Base-by-base conservation (phyloP, 2,888 invertebrate species). In the Mythimna impura region DNA sequence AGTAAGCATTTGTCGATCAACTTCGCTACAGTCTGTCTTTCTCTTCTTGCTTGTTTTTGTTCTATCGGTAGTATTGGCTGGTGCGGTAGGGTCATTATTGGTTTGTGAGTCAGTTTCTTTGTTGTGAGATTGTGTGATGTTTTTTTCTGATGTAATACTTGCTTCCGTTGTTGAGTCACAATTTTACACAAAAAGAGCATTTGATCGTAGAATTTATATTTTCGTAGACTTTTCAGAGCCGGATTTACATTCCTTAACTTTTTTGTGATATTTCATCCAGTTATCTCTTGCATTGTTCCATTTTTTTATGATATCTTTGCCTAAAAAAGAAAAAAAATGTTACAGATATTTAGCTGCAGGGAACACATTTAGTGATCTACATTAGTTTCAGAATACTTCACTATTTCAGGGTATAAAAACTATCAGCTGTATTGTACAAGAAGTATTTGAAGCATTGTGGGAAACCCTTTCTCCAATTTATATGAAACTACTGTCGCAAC, bases 251-350 rank as follows among this genome's bases (percentile, higher is more conserved):
- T 83, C 80, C 52, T 81, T 80, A 77, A 85, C 69, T 80, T 85
- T 83, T 85, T 86, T 85, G 82, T 84, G 66, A 81, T 80, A 86
- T 86, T 84, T 85, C 82, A 84, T 86, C 86, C 86, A 85, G 80
- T 75, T 81, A 83, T 83, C 82, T 85, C 81, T 83, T 72, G 76
- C 75, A 81, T 84, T 85, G 71, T 76, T 84, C 82, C 83, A 72
- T 62, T 75, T 78, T 68, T 72, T 78, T 30, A 74, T 74, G 57
- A 76, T 77, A 76, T 67, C 50, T 63, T 73, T 22, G 22, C 65
- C n/a, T n/a, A n/a, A n/a, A n/a, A n/a, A n/a, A n/a, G n/a, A n/a
- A n/a, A n/a, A n/a, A n/a, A n/a, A n/a, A n/a, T n/a, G n/a, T n/a
- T n/a, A n/a, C n/a, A n/a, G n/a, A n/a, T n/a, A n/a, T n/a, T n/a